Evolutionary conservation across 2,113 vertebrate genomes (phyloP).

Genomic region (Climacteris rufus): DNA sequence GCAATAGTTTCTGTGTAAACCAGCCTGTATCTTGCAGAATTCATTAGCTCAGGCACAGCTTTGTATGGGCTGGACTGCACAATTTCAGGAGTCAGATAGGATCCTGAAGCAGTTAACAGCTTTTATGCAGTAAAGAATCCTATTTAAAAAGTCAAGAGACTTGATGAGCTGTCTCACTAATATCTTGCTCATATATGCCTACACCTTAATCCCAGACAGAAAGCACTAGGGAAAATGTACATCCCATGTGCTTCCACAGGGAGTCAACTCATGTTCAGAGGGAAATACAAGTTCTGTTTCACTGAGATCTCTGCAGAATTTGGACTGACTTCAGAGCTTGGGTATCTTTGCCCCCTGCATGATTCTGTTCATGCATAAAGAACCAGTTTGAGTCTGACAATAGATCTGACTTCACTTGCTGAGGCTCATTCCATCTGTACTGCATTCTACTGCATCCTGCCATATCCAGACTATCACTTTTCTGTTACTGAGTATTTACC

Average conservation of each 20-base stretch:
- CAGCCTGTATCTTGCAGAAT: neutral
- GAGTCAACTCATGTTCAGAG: neutral
- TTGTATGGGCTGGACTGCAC: neutral
- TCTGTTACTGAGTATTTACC: neutral
- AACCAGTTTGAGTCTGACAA: neutral
- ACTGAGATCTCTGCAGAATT: neutral
- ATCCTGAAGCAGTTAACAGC: neutral
- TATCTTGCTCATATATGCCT: neutral
- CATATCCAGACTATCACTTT: neutral
- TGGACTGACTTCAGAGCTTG: neutral
- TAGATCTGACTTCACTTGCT: neutral
- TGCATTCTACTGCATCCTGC: neutral
- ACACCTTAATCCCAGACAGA: neutral
- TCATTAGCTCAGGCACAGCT: neutral
- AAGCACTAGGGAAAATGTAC: neutral
- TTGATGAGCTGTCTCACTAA: neutral
- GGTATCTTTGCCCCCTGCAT: neutral
- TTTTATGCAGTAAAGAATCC: neutral
- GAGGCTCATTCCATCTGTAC: neutral
- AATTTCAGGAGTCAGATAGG: neutral
- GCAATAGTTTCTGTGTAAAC: neutral
- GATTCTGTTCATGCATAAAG: neutral
- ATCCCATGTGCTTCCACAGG: neutral
- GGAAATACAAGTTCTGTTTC: neutral
- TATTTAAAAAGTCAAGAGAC: neutral